Evolutionary conservation across 2,113 vertebrate genomes (phyloP).

Genomic region (Thamnophis sirtalis): DNA sequence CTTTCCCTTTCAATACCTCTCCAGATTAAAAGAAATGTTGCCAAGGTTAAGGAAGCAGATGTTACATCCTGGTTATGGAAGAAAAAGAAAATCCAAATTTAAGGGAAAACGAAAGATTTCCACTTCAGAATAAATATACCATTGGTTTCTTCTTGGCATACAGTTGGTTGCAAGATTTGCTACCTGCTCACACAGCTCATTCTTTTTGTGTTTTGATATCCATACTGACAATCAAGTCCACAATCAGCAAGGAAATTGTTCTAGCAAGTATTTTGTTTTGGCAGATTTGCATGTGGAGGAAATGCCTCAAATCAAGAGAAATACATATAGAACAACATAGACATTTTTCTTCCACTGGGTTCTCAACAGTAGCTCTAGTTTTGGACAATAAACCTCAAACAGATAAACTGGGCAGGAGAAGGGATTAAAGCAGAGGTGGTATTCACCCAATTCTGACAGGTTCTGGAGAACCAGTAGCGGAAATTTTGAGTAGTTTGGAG

Average conservation of each 20-base stretch:
- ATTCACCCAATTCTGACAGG: no score
- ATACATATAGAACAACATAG: background rate
- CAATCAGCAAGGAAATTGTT: background rate
- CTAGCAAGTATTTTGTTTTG: background rate
- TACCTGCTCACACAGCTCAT: background rate
- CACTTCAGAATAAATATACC: background rate
- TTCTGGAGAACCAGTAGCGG: no score
- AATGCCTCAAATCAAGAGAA: background rate
- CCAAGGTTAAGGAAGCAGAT: background rate
- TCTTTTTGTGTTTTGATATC: background rate
- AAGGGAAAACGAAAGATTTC: background rate
- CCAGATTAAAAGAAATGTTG: background rate
- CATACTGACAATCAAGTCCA: background rate
- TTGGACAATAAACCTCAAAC: background rate
- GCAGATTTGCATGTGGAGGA: background rate
- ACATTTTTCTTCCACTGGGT: background rate
- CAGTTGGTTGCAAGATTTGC: background rate
- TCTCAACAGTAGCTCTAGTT: background rate
- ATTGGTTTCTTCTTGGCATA: background rate
- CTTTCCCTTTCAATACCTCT: background rate
- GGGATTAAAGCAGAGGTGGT: background rate
- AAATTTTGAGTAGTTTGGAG: no score
- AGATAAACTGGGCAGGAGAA: background rate
- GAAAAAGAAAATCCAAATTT: background rate
- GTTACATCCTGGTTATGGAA: background rate